Percentiles rank a stretch among this genome's conserved stretches.
Conservation (phyloP, 2,113 vertebrate genomes). For the Dasypus novemcinctus region DNA sequence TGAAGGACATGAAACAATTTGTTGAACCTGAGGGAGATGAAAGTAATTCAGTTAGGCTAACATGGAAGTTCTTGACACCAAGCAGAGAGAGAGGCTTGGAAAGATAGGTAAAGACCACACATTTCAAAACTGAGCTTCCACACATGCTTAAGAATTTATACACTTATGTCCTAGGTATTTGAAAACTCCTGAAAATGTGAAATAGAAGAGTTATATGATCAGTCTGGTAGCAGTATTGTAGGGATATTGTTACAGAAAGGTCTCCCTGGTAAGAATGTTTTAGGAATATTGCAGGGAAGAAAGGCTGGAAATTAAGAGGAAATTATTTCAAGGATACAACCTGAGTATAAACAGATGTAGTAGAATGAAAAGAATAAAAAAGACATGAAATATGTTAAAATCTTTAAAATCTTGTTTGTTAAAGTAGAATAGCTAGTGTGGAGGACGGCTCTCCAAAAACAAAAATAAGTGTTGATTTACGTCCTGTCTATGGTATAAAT, state of each 20-base stretch:
- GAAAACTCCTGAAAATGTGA: not conserved
- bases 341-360: not conserved
- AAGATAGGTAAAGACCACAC: not conserved
- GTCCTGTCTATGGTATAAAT: not conserved
- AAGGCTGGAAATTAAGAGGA: not conserved
- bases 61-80: not conserved
- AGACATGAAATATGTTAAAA: not conserved
- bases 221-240: not conserved
- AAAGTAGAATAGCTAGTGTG: not conserved
- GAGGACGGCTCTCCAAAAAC: not conserved
- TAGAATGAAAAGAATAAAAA: not conserved
- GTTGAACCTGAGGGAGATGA: not conserved
- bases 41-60: not conserved
- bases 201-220: not conserved
- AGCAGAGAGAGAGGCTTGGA: not conserved
- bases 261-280: not conserved
- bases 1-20: not conserved
- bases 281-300: not conserved
- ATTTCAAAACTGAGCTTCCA: not conserved
- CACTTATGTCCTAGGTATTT: not conserved
- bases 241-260: not conserved
- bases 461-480: not conserved
- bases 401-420: not conserved
- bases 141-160: not conserved
- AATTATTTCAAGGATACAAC: not conserved